Percentiles rank a stretch among this genome's conserved stretches.
phyloP scores from a whole-genome alignment of 2,113 vertebrate species.

The Sardina pilchardus region DNA sequence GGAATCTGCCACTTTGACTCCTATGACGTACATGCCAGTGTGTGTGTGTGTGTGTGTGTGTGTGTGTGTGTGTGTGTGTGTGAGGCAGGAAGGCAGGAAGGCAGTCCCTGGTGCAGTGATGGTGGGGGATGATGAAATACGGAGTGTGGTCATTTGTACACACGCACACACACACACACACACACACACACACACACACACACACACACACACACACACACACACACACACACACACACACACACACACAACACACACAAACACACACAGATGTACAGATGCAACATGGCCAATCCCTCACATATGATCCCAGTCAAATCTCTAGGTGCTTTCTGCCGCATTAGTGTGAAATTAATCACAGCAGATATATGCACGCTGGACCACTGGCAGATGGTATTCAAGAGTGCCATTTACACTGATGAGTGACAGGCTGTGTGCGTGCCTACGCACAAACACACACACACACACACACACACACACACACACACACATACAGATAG shows the following conservation, averaged over 20 bases:
- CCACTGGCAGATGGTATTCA: background rate
- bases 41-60: conserved; percentile 16
- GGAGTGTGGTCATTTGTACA: background rate
- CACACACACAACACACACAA: too few species aligned
- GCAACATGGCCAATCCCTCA: background rate
- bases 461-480: too few species aligned
- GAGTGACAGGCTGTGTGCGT: too few species aligned
- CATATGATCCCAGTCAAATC: background rate
- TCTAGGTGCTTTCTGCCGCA: background rate
- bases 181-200: too few species aligned
- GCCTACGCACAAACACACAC: too few species aligned
- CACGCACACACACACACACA: too few species aligned
- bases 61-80: background rate
- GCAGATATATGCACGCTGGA: background rate
- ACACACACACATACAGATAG: background rate
- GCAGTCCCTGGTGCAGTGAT: background rate
- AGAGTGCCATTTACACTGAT: conserved; percentile 15
- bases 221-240: too few species aligned
- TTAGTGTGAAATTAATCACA: background rate
- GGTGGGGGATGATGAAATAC: conserved; percentile 2
- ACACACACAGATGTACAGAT: conserved; percentile 14
- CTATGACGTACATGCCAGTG: background rate
- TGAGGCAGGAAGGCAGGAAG: too few species aligned
- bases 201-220: too few species aligned
- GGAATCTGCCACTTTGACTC: background rate